Base-by-base conservation (phyloP, 1,140 invertebrate genomes). In the Xylocopa sonorina region DNA sequence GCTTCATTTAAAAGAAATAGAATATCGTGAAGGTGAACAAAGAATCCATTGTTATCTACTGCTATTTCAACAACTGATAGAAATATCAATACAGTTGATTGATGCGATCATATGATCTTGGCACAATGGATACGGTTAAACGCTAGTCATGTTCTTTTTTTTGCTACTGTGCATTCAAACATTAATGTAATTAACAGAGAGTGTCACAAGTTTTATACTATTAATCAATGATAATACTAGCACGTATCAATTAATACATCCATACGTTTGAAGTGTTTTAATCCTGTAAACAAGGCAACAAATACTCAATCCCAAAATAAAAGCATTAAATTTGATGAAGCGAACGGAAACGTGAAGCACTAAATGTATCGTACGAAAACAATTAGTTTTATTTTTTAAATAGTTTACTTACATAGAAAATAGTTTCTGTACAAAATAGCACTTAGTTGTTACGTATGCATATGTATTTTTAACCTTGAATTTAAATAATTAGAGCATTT, bases 131-230 rank as follows among this genome's bases (percentile, higher is more conserved):
- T 29, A 9, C n/a, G 9, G 63, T 66, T 75, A 4, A 27, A n/a
- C 43, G 9, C 3, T 21, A 55, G 14, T 6, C 12, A 10, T 27
- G 10, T 48, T 62, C 29, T 21, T 66, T 64, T n/a, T 38, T 27
- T 18, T 66, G 43, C 10, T n/a, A 14, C 12, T 7, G 0, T 75
- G 16, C 14, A 27, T 34, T 51, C 21, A 41, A 63, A 43, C 16
- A 51, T 66, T 66, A 64, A 71, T 71, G 58, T 46, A 38, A 55
- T 75, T 66, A 75, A 75, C 62, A n/a, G 32, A n/a, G 32, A 55
- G 0, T 51, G 3, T 55, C 55, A 6, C 41, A 38, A 51, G 64
- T 62, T 34, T 64, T 10, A n/a, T 74, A n/a, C 32, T 16, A 29
- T 64, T 64, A 32, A n/a, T 38, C 12, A 38, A n/a, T 74, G 24